Base-by-base conservation (phyloP, 1,140 invertebrate genomes). In the Drosophila ficusphila region DNA sequence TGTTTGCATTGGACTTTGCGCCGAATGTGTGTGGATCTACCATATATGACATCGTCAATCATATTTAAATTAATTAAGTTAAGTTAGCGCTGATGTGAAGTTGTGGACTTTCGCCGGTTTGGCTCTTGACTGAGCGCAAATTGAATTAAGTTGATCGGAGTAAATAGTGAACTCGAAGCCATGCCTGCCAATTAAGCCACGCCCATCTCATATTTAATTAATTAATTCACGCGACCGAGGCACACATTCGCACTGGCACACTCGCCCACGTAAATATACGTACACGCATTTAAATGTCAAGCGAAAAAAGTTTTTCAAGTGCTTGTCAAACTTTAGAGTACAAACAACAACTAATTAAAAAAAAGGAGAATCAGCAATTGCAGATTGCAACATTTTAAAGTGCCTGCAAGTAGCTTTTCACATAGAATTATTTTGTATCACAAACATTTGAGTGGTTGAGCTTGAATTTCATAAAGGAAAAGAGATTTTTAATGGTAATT, bases 61-160 rank as follows among this genome's bases (percentile, higher is more conserved):
- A 75, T 52, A 71, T 83, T 83, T 78, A 75, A 71, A 78, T 83
- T 73, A 85, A 83, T 83, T 79, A 71, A 57, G 39, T 72, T 31
- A 38, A 76, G 61, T 61, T 61, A 51, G 51, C 33, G 38, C 39
- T 62, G 57, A 69, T 62, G 33, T 41, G 38, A 72, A 46, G 36
- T 31, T 16, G 39, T 6, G 53, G 54, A 52, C 41, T 76, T 76
- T 76, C 18, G 16, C 16, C 39, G 34, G 41, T 47, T 60, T 36
- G 19, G 53, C 38, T 51, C 29, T 61, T 46, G 39, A 44, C 51
- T 39, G 23, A 39, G 56, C 49, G 11, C 42, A 47, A 82, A 74
- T 73, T 60, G 54, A 65, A 69, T 82, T 61, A 64, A 82, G 62
- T 52, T 60, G 42, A 58, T 77, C 67, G 52, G 42, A 39, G 52